phyloP scores from a whole-genome alignment of 2,797 vertebrate species.

The Euthynnus affinis region DNA sequence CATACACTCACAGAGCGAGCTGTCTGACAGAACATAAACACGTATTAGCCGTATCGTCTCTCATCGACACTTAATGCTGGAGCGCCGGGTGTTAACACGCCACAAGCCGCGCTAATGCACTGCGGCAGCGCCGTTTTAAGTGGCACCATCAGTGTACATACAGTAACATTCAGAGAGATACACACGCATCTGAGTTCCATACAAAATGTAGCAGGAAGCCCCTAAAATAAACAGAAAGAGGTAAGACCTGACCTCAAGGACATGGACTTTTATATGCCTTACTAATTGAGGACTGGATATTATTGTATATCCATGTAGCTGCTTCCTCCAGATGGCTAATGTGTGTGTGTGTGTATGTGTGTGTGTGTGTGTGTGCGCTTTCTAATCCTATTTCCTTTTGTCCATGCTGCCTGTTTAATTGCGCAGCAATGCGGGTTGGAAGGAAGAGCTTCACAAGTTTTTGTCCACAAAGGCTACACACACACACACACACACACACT shows the following conservation, averaged over 20 bases:
- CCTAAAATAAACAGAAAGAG: background rate
- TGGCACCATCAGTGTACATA: constrained; percentile 12
- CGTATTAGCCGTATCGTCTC: constrained; percentile 73
- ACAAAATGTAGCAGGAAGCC: background rate
- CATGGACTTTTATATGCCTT: background rate
- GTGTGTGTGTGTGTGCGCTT: background rate
- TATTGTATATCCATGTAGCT: background rate
- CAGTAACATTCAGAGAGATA: constrained; percentile 13
- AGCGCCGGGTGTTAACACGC: constrained; percentile 70
- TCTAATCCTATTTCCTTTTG: constrained; percentile 53
- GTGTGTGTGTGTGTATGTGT: background rate
- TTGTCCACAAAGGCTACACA: constrained; percentile 12
- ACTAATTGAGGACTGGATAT: constrained; percentile 24
- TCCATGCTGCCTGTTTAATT: constrained; percentile 40
- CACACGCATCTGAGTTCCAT: constrained; percentile 1
- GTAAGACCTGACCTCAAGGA: background rate
- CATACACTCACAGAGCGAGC: constrained; percentile 37
- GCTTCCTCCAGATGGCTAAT: constrained; percentile 33
- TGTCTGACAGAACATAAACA: constrained; percentile 76
- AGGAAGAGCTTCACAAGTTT: constrained; percentile 36
- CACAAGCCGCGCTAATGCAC: constrained; percentile 64
- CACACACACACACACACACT: constrained; percentile 23
- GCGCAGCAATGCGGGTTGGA: constrained; percentile 15
- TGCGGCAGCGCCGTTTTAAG: constrained; percentile 46
- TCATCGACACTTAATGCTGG: constrained; percentile 68